Evolutionary conservation across 2,888 invertebrate genomes (phyloP).

Genomic region (Drosophila lacicola): DNA sequence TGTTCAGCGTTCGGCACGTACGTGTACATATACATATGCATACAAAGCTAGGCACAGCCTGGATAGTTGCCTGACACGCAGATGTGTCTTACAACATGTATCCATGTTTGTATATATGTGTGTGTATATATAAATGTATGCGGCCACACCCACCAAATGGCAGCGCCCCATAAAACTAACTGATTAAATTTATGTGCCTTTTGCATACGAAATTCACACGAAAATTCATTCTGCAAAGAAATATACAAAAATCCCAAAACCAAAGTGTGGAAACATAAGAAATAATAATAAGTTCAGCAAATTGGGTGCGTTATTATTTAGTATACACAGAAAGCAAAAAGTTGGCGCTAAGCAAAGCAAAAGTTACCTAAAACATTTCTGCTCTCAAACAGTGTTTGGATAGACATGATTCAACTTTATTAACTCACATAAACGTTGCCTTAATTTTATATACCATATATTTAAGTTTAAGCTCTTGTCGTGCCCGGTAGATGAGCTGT

Average conservation of each 20-base stretch:
- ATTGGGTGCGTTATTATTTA: slow-evolving; percentile 27
- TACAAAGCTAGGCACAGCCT: slow-evolving; percentile 41
- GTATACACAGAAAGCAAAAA: slow-evolving; percentile 3
- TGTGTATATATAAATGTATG: background rate
- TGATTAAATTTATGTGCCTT: slow-evolving; percentile 69
- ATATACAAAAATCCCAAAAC: slow-evolving; percentile 9
- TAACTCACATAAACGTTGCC: too few relatives aligned
- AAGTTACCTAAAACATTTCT: too few relatives aligned
- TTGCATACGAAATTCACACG: slow-evolving; percentile 52
- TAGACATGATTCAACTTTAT: too few relatives aligned
- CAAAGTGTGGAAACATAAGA: background rate
- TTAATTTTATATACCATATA: too few relatives aligned
- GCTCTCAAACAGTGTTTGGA: too few relatives aligned
- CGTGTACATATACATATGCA: slow-evolving; percentile 8
- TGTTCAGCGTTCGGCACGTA: slow-evolving; percentile 7
- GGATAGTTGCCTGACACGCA: slow-evolving; percentile 51
- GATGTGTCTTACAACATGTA: slow-evolving; percentile 11
- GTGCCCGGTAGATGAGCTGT: too few relatives aligned
- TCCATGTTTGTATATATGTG: background rate
- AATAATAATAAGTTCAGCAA: slow-evolving; percentile 9
- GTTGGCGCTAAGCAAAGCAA: background rate
- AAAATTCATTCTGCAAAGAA: slow-evolving; percentile 34
- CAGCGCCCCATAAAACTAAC: slow-evolving; percentile 35
- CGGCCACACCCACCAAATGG: slow-evolving; percentile 42
- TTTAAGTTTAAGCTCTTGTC: too few relatives aligned